Base-by-base conservation (phyloP, 2,113 vertebrate genomes). In the Pitta sordida region DNA sequence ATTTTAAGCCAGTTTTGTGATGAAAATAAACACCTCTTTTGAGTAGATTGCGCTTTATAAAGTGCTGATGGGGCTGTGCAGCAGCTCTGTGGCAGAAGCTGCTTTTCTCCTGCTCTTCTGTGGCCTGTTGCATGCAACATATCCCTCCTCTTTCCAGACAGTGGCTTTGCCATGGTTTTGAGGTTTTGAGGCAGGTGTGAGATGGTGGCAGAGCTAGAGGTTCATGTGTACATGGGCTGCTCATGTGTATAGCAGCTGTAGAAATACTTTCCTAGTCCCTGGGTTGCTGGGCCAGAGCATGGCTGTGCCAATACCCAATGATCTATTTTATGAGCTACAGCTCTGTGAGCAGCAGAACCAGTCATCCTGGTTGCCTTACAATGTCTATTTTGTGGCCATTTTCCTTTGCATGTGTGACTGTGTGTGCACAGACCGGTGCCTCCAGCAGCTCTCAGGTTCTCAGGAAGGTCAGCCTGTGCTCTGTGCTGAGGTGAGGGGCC, bases 201-300 rank as follows among this genome's bases (percentile, higher is more conserved):
- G 60, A 6, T 22, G 37, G 30, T 53, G 73, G 36, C 43, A 55
- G 53, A 55, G 55, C 24, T 68, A 53, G 67, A 68, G 53, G 23
- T 29, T 71, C 4, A 0, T 21, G 36, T 17, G 19, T 32, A 2
- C 10, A 49, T 41, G 27, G 39, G 37, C 29, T 62, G 19, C 37
- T 62, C 4, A 11, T 15, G 30, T 13, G 11, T 29, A 10, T 5
- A 70, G 49, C 53, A 77, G 8, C 58, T 1, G 2, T 9, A 11
- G 71, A 55, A 48, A n/a, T 5, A 9, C 18, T 73, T 63, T 68
- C 44, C n/a, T 15, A 81, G 56, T 36, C 27, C 29, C 9, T 8
- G 30, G 36, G 27, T 51, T 4, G 0, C 77, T 39, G 70, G 13
- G 65, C 64, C 0, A 2, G 51, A 20, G 13, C 0, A 0, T 10